Base-by-base conservation (phyloP, 2,113 vertebrate genomes). In the Ceuthmochares aereus region DNA sequence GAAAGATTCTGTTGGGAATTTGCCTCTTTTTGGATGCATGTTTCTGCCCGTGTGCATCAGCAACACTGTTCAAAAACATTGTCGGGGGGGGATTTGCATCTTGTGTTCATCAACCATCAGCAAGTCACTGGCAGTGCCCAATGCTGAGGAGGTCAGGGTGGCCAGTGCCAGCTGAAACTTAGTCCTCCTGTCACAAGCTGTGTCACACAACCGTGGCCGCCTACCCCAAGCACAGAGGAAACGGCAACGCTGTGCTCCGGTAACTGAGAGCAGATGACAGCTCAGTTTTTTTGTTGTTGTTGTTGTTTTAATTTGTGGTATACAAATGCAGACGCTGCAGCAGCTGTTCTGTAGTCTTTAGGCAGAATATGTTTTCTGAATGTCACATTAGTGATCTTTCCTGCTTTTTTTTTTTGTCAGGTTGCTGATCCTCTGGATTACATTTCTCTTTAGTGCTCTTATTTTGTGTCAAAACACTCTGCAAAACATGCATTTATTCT, bases 321-420 rank as follows among this genome's bases (percentile, higher is more conserved):
- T 83, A 63, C 49, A 85, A 89, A 91, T 87, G 49, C 58, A 95
- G 89, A 68, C 52, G 74, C 95, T 95, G 69, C 66, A 91, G 73
- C 62, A 85, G 91, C 51, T 94, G 87, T 59, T 80, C 51, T 37
- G 36, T 15, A 49, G 32, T 83, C 45, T 76, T 76, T 32, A 63
- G 64, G 54, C 32, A 49, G 63, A 84, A 25, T 30, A 17, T 14
- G 16, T 81, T 75, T 81, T 36, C 49, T 51, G 75, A 85, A 83
- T 34, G n/a, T 58, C 66, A 76, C 9, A 2, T 36, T 29, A 59
- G 18, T 45, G 67, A 73, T 63, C 18, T 47, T 62, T 63, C 40
- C 51, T 73, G 21, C 29, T 67, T 63, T 55, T 47, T 15, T 47
- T 45, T 84, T 67, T 67, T 32, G 21, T 72, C 55, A 55, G 49